Base-by-base conservation (phyloP, 1,140 invertebrate species). In the Drosophila santomea region DNA sequence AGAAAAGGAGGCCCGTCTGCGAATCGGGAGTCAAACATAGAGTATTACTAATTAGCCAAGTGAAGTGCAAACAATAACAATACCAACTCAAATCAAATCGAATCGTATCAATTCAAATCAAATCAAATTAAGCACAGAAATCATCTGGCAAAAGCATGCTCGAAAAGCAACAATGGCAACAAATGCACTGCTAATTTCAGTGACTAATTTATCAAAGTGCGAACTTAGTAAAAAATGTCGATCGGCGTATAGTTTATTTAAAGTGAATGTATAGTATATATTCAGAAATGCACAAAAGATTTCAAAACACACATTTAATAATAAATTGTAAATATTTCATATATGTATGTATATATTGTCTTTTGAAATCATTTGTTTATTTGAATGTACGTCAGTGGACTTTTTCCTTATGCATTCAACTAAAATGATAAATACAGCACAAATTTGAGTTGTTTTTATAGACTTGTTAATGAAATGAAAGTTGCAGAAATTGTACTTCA, bases 161-260 rank as follows among this genome's bases (percentile, higher is more conserved):
- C 43, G 3, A 4, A 52, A 45, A 59, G 17, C 50, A 56, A 61
- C 56, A 54, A 43, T 6, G 67, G 20, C 20, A 55, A 17, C 23
- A n/a, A 57, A 14, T 10, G n/a, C 15, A 15, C 41, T 69, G 64
- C 39, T 71, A 71, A 71, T 69, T 69, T 41, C 12, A 41, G 63
- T 69, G 67, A 71, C 63, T 68, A 69, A 71, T 69, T 71, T 69
- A 25, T 56, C 11, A 56, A 56, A 48, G 43, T 54, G 38, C 15
- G 47, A 17, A 43, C 25, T 11, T 5, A 39, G 35, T 12, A 14
- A 1, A 38, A 38, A 32, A 32, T 32, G 32, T 10, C 7, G 32
- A 32, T 32, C 32, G 32, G 8, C 32, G 8, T 32, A 8, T 32
- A 7, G 28, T 32, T 32, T 32, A 32, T 32, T 2, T 2, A 32